Evolutionary conservation across 2,113 vertebrate species (phyloP), one percentile per base, ranked within the genome.

Genomic region (Percopsis transmontana): DNA sequence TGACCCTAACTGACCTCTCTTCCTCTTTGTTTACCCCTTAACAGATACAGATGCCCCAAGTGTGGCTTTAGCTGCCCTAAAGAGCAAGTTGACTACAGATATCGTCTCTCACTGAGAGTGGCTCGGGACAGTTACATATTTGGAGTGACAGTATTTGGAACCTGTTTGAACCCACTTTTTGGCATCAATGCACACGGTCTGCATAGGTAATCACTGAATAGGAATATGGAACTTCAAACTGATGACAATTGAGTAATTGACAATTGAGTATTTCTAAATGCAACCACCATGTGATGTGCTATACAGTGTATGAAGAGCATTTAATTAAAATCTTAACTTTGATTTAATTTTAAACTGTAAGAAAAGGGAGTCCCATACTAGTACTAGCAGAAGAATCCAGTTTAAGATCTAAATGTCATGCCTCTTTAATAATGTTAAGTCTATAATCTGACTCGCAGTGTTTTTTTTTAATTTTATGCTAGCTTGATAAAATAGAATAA

Each of bases 121-220:
- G 18, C 64, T 62, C 76, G 85, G 48, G 76, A 88, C 21, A 58
- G 5, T 6, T 41, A 65, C 45, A 82, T 90, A 54, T 91, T 92
- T 83, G 85, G 78, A 45, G 74, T 91, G 1, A 92, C 91, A 0
- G 85, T 92, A 7, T 91, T 92, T 79, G 91, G 91, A 55, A 72
- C 66, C 42, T 81, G 82, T 48, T 74, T 92, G 45, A 85, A 91
- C 68, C 70, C 64, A 21, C 91, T 89, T 40, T 92, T 92, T 80
- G 91, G 91, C 5, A 76, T 87, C 41, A 24, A 56, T 47, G 91
- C 91, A 19, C 79, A n/a, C 68, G 90, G 57, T 23, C 78, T 92
- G 39, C 85, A 91, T 57, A 90, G 74, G 91, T 91, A 52, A 85
- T 79, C 23, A 44, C 0, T 14, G 18, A 4, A 33, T 16, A 24